Conservation (phyloP, 2,113 vertebrate genomes). For the western clawed frog (Xenopus tropicalis) region UCB_Xtro_10.0 CM004443.2:183621001-183621500, state of each 20-base stretch:
- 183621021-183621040: conserved; percentile 28
- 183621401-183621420: background rate
- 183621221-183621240: conserved; percentile 5
- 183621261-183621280: background rate
- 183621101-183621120: background rate
- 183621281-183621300: background rate
- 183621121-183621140: background rate
- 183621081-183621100: conserved; percentile 1
- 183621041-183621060: conserved; percentile 25
- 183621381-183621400: conserved; percentile 9
- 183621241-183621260: background rate
- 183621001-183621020: conserved; percentile 24
- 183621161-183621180: background rate
- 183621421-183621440: conserved; percentile 8
- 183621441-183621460: background rate
- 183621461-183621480: background rate
- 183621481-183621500: background rate
- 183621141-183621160: background rate
- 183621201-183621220: background rate
- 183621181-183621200: background rate
- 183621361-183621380: conserved; percentile 14
- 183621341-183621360: conserved; percentile 15
- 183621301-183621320: background rate
- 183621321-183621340: conserved; percentile 11
- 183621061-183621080: background rate